Evolutionary conservation across 30 jellyfish, hydroid and myxozoan genomes (phyloP), one percentile per base, ranked within the genome.

Genomic region (Turritopsis rubra): DNA sequence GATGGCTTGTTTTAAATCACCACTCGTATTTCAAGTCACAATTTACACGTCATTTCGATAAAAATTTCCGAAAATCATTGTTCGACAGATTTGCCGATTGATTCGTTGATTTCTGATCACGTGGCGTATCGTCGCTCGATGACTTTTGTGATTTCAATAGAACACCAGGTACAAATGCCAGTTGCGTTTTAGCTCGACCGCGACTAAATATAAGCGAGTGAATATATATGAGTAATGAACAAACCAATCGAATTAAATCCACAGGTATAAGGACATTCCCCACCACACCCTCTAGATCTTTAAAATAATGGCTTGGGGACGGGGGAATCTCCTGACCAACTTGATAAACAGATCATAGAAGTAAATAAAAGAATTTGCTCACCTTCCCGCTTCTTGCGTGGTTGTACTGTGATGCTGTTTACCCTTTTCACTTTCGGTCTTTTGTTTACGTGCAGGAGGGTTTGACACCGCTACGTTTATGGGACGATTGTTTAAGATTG

Each of bases 131-230:
- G 9, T n/a, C 66, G 25, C 13, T 70, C 60, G 9, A 21, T 26
- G 60, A 16, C 53, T 80, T 53, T 18, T 0, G 26, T 65, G 25
- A 21, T 66, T 80, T 82, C 66, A 78, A 89, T 22, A 93, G 65
- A 1, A 96, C 79, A 53, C 99, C 77, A 20, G 99, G 99, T 0
- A 93, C 88, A 90, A 93, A 21, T 0, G 96, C 83, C 3, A 93
- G 85, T 72, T 93, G 99, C 0, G 97, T 93, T 70, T 80, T 77
- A 5, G 99, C 90, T 83, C 96, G 88, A 31, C 99, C 99, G 0
- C 99, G 96, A 78, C 97, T 91, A 41, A 21, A 79, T 21, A 28
- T 54, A 53, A n/a, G 28, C 7, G 53, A 4, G 54, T 29, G 19
- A 1, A 7, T 27, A 20, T 8, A n/a, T n/a, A n/a, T n/a, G n/a